Percentiles rank a stretch among this genome's conserved stretches.
Evolutionary conservation across 2,797 vertebrate genomes (phyloP).

Genomic region (Channa striata): DNA sequence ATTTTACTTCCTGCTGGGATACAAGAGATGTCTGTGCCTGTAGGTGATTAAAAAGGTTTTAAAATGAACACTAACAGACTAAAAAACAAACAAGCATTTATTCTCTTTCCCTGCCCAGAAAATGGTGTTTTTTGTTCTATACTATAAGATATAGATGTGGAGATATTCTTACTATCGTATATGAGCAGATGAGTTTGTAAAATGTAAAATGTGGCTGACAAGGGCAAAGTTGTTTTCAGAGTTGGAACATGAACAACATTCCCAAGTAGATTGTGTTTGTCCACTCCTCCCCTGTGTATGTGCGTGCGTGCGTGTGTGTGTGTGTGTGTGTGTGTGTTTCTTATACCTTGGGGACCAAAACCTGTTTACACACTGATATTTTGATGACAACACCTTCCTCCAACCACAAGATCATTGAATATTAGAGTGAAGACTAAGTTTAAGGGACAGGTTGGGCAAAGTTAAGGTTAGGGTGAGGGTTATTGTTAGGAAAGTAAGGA

Average conservation of each 20-base stretch:
- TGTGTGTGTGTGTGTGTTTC: constrained; percentile 13
- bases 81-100: neutral
- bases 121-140: neutral
- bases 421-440: too few species aligned
- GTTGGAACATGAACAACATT: constrained; percentile 34
- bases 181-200: constrained; percentile 13
- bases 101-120: neutral
- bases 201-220: constrained; percentile 32
- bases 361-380: too few species aligned
- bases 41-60: neutral
- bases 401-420: too few species aligned
- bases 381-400: too few species aligned
- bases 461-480: too few species aligned
- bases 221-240: constrained; percentile 1
- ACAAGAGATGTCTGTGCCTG: neutral
- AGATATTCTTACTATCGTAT: neutral
- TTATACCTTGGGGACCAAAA: too few species aligned
- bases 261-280: constrained; percentile 51
- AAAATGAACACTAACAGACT: neutral
- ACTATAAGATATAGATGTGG: too few species aligned
- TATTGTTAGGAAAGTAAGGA: too few species aligned
- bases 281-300: constrained; percentile 29
- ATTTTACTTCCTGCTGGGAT: neutral
- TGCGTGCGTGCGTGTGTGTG: constrained; percentile 1
- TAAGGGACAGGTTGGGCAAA: too few species aligned